Evolutionary conservation across 2,797 vertebrate species (phyloP).

Genomic region (Sandelia bainsii): DNA sequence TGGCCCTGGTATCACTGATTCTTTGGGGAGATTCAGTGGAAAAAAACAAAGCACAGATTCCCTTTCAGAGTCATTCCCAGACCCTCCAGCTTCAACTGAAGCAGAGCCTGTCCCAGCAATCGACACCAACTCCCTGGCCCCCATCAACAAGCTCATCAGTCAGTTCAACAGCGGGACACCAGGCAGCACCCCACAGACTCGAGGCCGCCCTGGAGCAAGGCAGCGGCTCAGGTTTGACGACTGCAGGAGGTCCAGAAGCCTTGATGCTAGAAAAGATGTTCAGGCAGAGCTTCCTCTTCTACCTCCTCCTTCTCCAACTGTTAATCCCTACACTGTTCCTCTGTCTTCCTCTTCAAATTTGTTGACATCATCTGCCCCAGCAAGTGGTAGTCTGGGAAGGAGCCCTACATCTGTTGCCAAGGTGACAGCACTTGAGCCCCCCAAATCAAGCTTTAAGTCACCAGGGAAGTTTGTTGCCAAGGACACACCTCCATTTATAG

Average conservation of each 20-base stretch:
- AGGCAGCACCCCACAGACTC: slow-evolving; percentile 61
- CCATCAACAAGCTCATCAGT: slow-evolving; percentile 92
- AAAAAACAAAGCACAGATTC: slow-evolving; percentile 15
- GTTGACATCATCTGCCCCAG: slow-evolving; percentile 37
- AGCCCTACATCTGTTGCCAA: slow-evolving; percentile 69
- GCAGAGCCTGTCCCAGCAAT: slow-evolving; percentile 74
- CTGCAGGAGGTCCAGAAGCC: slow-evolving; percentile 87
- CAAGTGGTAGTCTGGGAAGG: slow-evolving; percentile 62
- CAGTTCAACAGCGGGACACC: slow-evolving; percentile 87
- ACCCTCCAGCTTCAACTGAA: slow-evolving; percentile 19
- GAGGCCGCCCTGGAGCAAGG: slow-evolving; percentile 81
- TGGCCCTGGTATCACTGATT: slow-evolving; percentile 24
- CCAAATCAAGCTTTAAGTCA: slow-evolving; percentile 67
- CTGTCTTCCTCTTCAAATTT: slow-evolving; percentile 48
- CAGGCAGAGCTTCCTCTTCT: slow-evolving; percentile 28
- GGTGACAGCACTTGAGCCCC: slow-evolving; percentile 61
- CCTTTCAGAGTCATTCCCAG: slow-evolving; percentile 44
- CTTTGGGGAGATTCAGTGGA: slow-evolving; percentile 54
- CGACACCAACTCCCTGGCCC: slow-evolving; percentile 91
- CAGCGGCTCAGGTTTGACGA: slow-evolving; percentile 81
- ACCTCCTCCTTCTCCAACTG: slow-evolving; percentile 51
- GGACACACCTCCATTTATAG: slow-evolving; percentile 64
- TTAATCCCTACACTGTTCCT: slow-evolving; percentile 72
- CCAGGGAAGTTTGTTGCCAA: slow-evolving; percentile 73
- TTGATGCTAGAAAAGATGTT: slow-evolving; percentile 81